These are phyloP conservation scores for Procambarus clarkii DNA, from an alignment of 1,140 invertebrate genomes.

Conservation along the genomic window DNA sequence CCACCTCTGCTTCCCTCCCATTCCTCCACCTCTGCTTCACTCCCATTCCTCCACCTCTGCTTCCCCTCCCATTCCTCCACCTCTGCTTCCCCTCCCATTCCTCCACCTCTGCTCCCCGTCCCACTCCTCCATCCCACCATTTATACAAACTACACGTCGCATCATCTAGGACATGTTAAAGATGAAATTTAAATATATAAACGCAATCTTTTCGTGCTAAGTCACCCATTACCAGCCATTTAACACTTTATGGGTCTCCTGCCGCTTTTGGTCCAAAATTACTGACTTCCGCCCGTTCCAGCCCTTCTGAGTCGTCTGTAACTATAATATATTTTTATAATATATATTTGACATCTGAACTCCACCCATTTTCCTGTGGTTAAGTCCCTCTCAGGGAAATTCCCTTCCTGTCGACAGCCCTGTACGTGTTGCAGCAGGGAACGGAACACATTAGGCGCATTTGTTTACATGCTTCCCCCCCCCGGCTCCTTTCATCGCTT, in stretches of 20 bases:
- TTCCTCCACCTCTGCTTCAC: neutral
- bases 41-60: too few relatives aligned
- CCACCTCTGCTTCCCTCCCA: neutral
- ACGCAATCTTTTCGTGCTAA: constrained; percentile 18
- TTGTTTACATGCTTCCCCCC: too few relatives aligned
- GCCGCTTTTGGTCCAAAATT: neutral
- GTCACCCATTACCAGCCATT: constrained; percentile 22
- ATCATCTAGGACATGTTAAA: neutral
- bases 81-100: neutral
- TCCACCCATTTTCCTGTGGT: constrained; percentile 4
- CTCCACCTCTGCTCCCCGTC: neutral
- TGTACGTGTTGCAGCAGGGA: neutral
- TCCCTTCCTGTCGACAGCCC: neutral
- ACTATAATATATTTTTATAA: neutral
- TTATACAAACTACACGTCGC: neutral
- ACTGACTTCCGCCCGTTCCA: neutral
- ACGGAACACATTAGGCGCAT: too few relatives aligned
- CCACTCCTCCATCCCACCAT: neutral
- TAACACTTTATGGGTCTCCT: constrained; percentile 12
- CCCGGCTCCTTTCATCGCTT: too few relatives aligned
- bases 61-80: neutral
- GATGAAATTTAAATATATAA: constrained; percentile 27
- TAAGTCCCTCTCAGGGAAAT: neutral
- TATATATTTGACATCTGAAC: constrained; percentile 2
- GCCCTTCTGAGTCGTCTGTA: neutral